Base-by-base conservation (phyloP, 2,113 vertebrate genomes). In the Coreoperca whiteheadi region DNA sequence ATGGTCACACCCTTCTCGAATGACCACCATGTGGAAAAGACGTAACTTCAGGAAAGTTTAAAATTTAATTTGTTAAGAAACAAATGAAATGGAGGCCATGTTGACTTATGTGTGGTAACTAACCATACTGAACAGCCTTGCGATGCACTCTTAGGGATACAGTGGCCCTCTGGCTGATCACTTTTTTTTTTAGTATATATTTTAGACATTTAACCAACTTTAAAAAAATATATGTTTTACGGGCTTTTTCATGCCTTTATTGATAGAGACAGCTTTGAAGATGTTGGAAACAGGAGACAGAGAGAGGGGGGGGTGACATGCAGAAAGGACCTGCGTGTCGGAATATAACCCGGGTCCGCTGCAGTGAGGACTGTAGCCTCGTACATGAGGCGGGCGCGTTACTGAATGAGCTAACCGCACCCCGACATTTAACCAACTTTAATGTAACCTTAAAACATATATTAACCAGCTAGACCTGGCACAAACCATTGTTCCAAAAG, bases 391-490 rank as follows among this genome's bases (percentile, higher is more conserved):
- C n/a, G n/a, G n/a, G n/a, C n/a, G n/a, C n/a, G n/a, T n/a, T n/a
- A n/a, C n/a, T n/a, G n/a, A n/a, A n/a, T n/a, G n/a, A n/a, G n/a
- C n/a, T n/a, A n/a, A n/a, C n/a, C n/a, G n/a, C n/a, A n/a, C n/a
- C n/a, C n/a, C n/a, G n/a, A n/a, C n/a, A 30, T 43, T 57, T 50
- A 20, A 41, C 34, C n/a, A 59, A 66, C 28, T 70, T 54, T 18
- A 66, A 32, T n/a, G n/a, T 64, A 23, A 63, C 73, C 46, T 50
- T 34, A 53, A 57, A 79, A 72, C 66, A 54, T 25, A 46, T 20
- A 8, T 21, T 34, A 63, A 63, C 28, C 18, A 65, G 18, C 7
- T 56, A 14, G 18, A 53, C 15, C 25, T 82, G 71, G 61, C 32
- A 60, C 67, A 82, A 64, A 63, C 39, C 32, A 28, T 12, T 41